Percentiles rank a stretch among this genome's conserved stretches.
phyloP scores from a whole-genome alignment of 1,140 invertebrate species.

The Platorchestia sp. region DNA sequence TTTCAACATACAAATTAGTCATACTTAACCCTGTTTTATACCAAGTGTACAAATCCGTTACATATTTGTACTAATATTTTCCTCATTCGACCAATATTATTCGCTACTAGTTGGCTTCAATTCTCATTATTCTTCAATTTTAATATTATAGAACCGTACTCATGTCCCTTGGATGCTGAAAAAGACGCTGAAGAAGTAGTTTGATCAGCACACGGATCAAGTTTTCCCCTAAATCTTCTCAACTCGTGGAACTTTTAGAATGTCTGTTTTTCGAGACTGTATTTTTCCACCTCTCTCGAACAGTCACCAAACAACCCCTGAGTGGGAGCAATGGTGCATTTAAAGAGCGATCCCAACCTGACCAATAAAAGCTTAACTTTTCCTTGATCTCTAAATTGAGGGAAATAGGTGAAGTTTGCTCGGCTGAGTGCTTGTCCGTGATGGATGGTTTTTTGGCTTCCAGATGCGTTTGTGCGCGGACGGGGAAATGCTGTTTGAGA shows the following conservation, averaged over 20 bases:
- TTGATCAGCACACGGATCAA: slow-evolving; percentile 6
- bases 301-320: background rate
- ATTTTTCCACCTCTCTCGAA: background rate
- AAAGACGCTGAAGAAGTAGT: background rate
- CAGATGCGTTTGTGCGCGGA: background rate
- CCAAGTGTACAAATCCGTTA: no score
- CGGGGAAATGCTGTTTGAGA: background rate
- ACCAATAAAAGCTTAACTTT: slow-evolving; percentile 10
- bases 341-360: background rate
- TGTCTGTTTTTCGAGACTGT: background rate
- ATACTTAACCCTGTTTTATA: no score
- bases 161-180: background rate
- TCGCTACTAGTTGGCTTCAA: background rate
- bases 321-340: background rate
- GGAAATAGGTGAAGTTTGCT: background rate
- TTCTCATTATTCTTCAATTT: background rate
- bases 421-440: slow-evolving; percentile 3
- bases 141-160: background rate
- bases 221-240: background rate
- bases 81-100: background rate
- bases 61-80: no score
- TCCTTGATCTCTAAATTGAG: slow-evolving; percentile 8
- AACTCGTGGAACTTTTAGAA: background rate
- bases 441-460: background rate
- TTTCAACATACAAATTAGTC: no score